A percentile compares a stretch with the other conserved stretches of the same genome.
Conservation (phyloP, 2,113 vertebrate species). For the Solenodon paradoxus region DNA sequence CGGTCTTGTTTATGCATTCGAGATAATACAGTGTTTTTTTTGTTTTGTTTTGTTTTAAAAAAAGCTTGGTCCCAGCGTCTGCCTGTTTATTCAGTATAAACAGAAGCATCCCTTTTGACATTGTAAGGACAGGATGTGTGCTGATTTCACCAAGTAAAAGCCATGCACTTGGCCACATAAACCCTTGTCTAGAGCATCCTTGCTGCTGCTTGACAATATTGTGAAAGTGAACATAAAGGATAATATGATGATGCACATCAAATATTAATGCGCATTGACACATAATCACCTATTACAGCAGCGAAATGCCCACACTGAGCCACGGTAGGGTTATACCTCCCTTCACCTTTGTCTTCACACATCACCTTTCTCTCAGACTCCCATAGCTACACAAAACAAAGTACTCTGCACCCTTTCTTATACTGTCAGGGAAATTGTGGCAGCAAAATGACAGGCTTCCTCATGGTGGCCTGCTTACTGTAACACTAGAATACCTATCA, state of each 20-base stretch:
- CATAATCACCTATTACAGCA: conserved; percentile 76
- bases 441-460: conserved; percentile 61
- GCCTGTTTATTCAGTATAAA: conserved; percentile 35
- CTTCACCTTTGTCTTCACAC: conserved; percentile 26
- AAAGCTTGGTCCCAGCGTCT: neutral
- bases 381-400: conserved; percentile 37
- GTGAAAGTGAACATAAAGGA: conserved; percentile 81
- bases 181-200: conserved; percentile 41
- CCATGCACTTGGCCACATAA: conserved; percentile 16
- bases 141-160: conserved; percentile 33
- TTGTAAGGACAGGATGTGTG: conserved; percentile 27
- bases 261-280: conserved; percentile 86
- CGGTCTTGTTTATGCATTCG: conserved; percentile 55
- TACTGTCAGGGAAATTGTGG: conserved; percentile 59
- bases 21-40: neutral
- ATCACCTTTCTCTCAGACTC: neutral
- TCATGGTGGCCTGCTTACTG: conserved; percentile 74
- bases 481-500: conserved; percentile 75
- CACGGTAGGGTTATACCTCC: neutral
- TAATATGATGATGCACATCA: conserved; percentile 81
- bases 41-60: neutral
- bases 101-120: conserved; percentile 45
- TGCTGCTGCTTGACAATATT: conserved; percentile 56
- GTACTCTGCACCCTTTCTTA: neutral
- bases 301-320: conserved; percentile 60